Percentiles rank a stretch among this genome's conserved stretches.
Evolutionary conservation across 2,888 invertebrate genomes (phyloP).

Genomic region (Thyatira batis): DNA sequence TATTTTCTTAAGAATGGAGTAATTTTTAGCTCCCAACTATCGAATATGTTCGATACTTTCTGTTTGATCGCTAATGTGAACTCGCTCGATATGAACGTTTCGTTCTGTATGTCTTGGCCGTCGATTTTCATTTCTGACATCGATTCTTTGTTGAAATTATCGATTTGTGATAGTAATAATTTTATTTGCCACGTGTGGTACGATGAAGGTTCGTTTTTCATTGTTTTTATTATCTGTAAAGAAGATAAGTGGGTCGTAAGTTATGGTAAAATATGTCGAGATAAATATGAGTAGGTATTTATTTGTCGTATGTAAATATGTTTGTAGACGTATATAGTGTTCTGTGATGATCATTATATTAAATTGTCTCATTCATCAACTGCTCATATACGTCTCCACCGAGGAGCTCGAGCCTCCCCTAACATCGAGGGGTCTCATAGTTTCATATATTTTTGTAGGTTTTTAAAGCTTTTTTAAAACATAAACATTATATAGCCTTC

Average conservation of each 20-base stretch:
- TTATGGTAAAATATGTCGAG: neutral
- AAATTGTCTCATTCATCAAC: too few relatives aligned
- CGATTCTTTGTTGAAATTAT: conserved; percentile 50
- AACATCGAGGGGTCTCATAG: too few relatives aligned
- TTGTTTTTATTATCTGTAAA: conserved; percentile 79
- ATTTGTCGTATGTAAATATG: too few relatives aligned
- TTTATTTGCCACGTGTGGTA: conserved; percentile 90
- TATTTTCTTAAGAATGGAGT: conserved; percentile 74
- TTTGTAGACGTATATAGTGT: too few relatives aligned
- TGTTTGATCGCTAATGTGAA: conserved; percentile 84
- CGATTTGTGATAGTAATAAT: conserved; percentile 83
- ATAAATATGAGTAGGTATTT: neutral
- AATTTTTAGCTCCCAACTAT: conserved; percentile 79
- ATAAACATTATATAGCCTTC: too few relatives aligned
- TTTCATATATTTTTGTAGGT: too few relatives aligned
- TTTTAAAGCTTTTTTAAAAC: too few relatives aligned
- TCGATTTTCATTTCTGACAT: conserved; percentile 59
- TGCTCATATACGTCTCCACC: too few relatives aligned
- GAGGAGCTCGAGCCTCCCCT: too few relatives aligned
- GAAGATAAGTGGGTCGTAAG: conserved; percentile 25
- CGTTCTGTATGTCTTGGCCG: conserved; percentile 47
- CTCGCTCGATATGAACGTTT: conserved; percentile 83
- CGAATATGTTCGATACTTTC: conserved; percentile 76
- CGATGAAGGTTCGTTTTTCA: conserved; percentile 77
- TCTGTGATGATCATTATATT: too few relatives aligned